Evolutionary conservation across 1,140 invertebrate species (phyloP).

Genomic region (Conopomorpha cramerella): DNA sequence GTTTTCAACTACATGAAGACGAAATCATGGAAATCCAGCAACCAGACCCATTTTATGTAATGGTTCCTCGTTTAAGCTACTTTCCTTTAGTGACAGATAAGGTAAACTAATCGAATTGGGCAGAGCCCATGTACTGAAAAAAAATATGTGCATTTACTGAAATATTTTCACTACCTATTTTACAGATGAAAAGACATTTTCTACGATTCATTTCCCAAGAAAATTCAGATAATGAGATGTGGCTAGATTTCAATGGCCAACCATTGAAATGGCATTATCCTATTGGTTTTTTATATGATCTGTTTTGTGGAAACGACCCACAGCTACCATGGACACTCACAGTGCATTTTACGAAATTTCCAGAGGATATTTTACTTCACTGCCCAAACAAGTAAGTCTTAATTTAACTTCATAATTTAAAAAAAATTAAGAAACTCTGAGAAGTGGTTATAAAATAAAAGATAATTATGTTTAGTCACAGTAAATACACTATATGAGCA

Average conservation of each 20-base stretch:
- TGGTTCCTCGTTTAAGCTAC: constrained; percentile 94
- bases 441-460: too few relatives aligned
- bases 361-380: constrained; percentile 77
- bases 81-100: constrained; percentile 96
- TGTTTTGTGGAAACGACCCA: constrained; percentile 69
- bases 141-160: too few relatives aligned
- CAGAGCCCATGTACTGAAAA: background rate
- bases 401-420: constrained; percentile 2
- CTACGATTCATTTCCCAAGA: constrained; percentile 80
- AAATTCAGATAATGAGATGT: constrained; percentile 86
- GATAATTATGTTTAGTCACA: too few relatives aligned
- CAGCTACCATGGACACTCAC: constrained; percentile 91
- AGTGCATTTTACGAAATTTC: constrained; percentile 94
- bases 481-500: too few relatives aligned
- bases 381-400: constrained; percentile 74
- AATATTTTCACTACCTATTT: too few relatives aligned
- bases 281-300: constrained; percentile 92
- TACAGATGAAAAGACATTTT: constrained; percentile 89
- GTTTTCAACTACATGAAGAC: constrained; percentile 84
- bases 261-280: constrained; percentile 97
- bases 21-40: constrained; percentile 86
- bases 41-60: constrained; percentile 91
- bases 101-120: constrained; percentile 57
- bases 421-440: too few relatives aligned
- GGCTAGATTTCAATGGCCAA: constrained; percentile 92